Evolutionary conservation across 2,113 vertebrate genomes (phyloP).

Genomic region (Cyanocitta stelleri): DNA sequence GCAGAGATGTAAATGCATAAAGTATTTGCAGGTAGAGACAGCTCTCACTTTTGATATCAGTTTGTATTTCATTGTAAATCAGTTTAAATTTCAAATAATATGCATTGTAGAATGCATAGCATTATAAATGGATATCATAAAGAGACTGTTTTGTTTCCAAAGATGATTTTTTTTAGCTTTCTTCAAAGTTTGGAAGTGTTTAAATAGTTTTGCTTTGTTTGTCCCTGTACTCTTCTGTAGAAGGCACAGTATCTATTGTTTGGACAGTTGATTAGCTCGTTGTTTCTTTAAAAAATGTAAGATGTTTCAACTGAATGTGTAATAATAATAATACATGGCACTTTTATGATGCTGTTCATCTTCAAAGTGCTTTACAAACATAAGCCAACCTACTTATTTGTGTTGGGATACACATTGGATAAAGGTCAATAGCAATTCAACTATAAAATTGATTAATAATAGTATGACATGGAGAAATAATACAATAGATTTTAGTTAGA

Average conservation of each 20-base stretch:
- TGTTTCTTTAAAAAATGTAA: slow-evolving; percentile 2
- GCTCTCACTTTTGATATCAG: background rate
- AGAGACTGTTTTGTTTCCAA: background rate
- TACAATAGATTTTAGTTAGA: slow-evolving; percentile 9
- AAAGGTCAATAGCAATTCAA: slow-evolving; percentile 49
- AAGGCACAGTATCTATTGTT: background rate
- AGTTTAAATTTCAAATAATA: background rate
- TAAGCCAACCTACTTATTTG: slow-evolving; percentile 33
- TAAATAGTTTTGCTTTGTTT: background rate
- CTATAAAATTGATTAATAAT: slow-evolving; percentile 51
- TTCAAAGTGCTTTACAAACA: slow-evolving; percentile 33
- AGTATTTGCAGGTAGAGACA: background rate
- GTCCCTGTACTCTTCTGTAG: background rate
- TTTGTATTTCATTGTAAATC: background rate
- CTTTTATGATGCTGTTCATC: slow-evolving; percentile 43
- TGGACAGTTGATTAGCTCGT: background rate
- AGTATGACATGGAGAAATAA: slow-evolving; percentile 18
- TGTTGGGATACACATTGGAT: slow-evolving; percentile 15
- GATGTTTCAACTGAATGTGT: background rate
- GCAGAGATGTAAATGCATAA: background rate
- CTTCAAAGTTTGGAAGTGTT: background rate
- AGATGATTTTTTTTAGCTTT: background rate
- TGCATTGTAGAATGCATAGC: background rate
- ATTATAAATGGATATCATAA: background rate
- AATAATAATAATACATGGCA: background rate